Evolutionary conservation across 1,140 invertebrate genomes (phyloP), one percentile per base, ranked within the genome.

Genomic region (Drosophila repleta): DNA sequence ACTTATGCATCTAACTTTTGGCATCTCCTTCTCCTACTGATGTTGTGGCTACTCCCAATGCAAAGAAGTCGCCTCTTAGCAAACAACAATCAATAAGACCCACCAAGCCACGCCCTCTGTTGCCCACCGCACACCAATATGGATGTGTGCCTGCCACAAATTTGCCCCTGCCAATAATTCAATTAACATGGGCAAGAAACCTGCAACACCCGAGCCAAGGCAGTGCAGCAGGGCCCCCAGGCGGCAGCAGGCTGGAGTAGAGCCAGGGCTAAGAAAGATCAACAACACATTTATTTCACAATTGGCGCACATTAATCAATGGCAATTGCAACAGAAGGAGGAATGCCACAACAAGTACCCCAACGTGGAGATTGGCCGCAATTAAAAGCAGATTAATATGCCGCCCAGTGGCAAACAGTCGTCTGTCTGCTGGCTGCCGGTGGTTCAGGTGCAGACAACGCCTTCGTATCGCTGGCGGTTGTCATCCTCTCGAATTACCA

Each of bases 311-410:
- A 88, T 88, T 88, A 88, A 88, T 88, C 83, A 88, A 83, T 64
- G 72, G 80, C 67, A 67, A 37, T 53, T 52, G 68, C 57, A 37
- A 62, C 52, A 20, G 62, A 61, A 35, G 58, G 53, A 68, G 58
- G 45, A 43, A 55, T 82, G 79, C 66, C 72, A 84, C 83, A 87
- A 79, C 82, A 87, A 87, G 83, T 87, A 87, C 82, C 32, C 46
- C 45, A 45, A 48, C 64, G 18, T 37, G 74, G 53, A 21, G 60
- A 52, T 55, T 76, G 71, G 60, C 55, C 70, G 66, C 79, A 88
- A 88, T 88, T 88, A 88, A 89, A 88, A 79, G 66, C 77, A 83
- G 84, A 88, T 88, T 88, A 88, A 88, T 88, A 89, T 83, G 74
- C 77, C 76, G 83, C 79, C 49, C 48, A 39, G 43, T 62, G 24